Base-by-base conservation (phyloP, 2,113 vertebrate species). In the Callipepla californica region DNA sequence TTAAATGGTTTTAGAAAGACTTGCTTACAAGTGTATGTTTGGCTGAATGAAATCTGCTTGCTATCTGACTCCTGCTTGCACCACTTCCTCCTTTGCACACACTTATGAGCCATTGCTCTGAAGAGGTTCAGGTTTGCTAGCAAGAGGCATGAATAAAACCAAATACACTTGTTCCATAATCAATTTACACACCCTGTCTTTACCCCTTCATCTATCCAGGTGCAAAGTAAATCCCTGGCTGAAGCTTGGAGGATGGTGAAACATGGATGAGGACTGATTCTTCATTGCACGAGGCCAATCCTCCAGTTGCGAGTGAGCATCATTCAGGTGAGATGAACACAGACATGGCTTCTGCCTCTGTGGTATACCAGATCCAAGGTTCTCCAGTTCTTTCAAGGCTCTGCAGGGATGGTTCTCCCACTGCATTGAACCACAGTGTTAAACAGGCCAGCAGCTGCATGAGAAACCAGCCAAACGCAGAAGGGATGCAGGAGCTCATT, bases 111-210 rank as follows among this genome's bases (percentile, higher is more conserved):
- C 3, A 1, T 18, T 19, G 2, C 57, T 44, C 61, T 75, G 26
- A 14, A 70, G 59, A 80, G 75, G 45, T 69, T 81, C 85, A 85
- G 82, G 21, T 83, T 82, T 59, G 68, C 26, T 25, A 65, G 61
- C 82, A 83, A 83, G 44, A 92, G 44, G 51, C 72, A 51, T 40
- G 61, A 92, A 68, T 12, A 61, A 93, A 87, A 76, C 48, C 77
- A 55, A 63, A 81, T 5, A 3, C 74, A 61, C 40, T 80, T 4
- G 0, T 53, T 69, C 88, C 30, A 10, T 28, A 15, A 88, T 26
- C 91, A 47, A 12, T 87, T 50, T 25, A 68, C 30, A 87, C 70
- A 53, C 78, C 84, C 82, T 67, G 63, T 70, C 70, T 85, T 48
- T 61, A 81, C 55, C 72, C 90, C 48, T 78, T 65, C 62, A 38